Evolutionary conservation across 2,888 invertebrate species (phyloP), one percentile per base, ranked within the genome.

Genomic region (Tholera decimalis): DNA sequence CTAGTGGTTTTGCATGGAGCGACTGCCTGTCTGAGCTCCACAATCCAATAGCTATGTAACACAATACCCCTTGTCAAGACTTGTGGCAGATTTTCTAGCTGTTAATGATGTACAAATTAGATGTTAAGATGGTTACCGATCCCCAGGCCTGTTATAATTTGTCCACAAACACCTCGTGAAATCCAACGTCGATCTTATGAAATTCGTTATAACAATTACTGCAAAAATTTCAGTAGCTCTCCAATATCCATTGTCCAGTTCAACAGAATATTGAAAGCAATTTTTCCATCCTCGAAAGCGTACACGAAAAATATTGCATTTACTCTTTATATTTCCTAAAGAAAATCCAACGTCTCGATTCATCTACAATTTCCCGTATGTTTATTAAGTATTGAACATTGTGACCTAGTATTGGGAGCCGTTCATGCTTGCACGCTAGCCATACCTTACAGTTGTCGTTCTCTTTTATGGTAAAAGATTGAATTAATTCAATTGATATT

Each of bases 401-500:
- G 59, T 77, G 71, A 77, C 76, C 76, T 71, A 79, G 71, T 72
- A 79, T 67, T 44, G 55, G 41, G 22, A 37, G 4, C 8, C 30
- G 46, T 59, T 57, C 64, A 51, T 64, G 55, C 70, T 57, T 72
- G 56, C 72, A 56, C 72, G 62, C 54, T 20, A 71, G 11, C 18
- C 28, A 13, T 46, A 61, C 51, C 18, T 67, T 55, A 64, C 43
- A 62, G 57, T 70, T 64, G 49, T 65, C 51, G 46, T 79, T 62
- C 49, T 51, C 61, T 79, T 77, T 77, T 67, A 71, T 67, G 62
- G 67, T 57, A 79, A 71, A 65, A 74, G 56, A 77, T 77, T 77
- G 66, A 79, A 79, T 75, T 74, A 79, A 79, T 77, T 74, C 63
- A 54, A 66, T 74, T 75, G 66, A 61, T 70, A 70, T 77, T 77